Percentiles rank a stretch among this genome's conserved stretches.
These are phyloP conservation scores for Papilio machaon DNA, from an alignment of 1,140 invertebrate genomes.

Conservation along the genomic window DNA sequence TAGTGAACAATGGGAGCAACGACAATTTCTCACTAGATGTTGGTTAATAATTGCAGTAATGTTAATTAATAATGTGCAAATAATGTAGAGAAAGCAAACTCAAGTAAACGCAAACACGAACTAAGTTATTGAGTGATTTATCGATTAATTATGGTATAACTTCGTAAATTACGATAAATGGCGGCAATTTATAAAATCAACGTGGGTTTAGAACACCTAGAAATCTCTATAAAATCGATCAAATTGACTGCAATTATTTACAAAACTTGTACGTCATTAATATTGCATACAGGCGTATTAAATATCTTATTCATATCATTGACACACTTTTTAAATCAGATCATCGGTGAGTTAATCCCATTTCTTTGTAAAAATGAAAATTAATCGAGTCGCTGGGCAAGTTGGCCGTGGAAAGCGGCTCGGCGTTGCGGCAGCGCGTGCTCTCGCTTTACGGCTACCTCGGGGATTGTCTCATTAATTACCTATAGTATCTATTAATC, in stretches of 20 bases:
- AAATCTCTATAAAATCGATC: no score
- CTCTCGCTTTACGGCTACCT: slow-evolving; percentile 5
- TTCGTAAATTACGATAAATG: background rate
- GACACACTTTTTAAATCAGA: background rate
- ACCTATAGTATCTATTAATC: slow-evolving; percentile 31
- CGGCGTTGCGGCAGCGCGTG: slow-evolving; percentile 32
- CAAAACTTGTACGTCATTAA: background rate
- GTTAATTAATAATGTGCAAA: background rate
- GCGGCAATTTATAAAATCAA: no score
- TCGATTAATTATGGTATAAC: background rate
- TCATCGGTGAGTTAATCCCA: slow-evolving; percentile 19
- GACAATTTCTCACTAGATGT: background rate
- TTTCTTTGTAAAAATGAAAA: slow-evolving; percentile 32
- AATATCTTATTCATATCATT: background rate
- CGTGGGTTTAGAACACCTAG: no score
- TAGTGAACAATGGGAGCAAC: background rate
- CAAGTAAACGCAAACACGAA: slow-evolving; percentile 11
- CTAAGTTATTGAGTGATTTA: background rate
- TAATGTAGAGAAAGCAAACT: slow-evolving; percentile 2
- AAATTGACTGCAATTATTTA: no score
- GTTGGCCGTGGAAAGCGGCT: slow-evolving; percentile 45
- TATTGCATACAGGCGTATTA: background rate
- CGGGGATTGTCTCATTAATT: slow-evolving; percentile 38
- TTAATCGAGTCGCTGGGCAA: slow-evolving; percentile 39
- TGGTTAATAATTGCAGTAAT: background rate